phyloP scores from a whole-genome alignment of 2,797 vertebrate genomes.

The Delichon dasypus region DNA sequence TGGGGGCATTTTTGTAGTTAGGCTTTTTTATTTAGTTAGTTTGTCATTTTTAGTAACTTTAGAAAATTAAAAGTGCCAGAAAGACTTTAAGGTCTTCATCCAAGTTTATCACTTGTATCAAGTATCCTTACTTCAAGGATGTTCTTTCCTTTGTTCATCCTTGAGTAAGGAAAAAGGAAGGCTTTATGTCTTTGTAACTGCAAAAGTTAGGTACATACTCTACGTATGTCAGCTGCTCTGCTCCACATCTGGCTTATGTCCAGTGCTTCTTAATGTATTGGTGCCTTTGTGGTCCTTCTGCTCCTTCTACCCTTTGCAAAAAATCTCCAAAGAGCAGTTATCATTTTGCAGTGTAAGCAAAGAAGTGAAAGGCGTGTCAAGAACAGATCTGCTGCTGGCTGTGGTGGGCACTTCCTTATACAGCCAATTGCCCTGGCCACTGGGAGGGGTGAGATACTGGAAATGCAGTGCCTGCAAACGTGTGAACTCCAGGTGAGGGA shows the following conservation, averaged over 20 bases:
- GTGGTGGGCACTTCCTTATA: background rate
- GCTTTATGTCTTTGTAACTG: background rate
- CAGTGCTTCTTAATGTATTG: background rate
- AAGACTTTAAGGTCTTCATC: constrained; percentile 9
- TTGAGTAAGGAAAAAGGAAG: background rate
- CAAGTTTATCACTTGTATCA: background rate
- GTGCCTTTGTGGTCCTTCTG: background rate
- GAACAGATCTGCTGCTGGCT: background rate
- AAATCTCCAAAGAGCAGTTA: background rate
- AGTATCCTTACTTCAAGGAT: constrained; percentile 4
- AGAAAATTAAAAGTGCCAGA: background rate
- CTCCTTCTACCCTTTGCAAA: background rate
- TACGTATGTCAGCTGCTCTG: background rate
- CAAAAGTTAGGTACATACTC: constrained; percentile 15
- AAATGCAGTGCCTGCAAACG: background rate
- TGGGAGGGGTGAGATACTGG: background rate
- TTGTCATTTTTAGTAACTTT: constrained; percentile 25
- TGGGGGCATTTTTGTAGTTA: background rate
- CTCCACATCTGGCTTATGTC: background rate
- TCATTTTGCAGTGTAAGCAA: background rate
- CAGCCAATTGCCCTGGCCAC: background rate
- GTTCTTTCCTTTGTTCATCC: constrained; percentile 23
- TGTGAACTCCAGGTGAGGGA: background rate
- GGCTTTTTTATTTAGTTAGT: background rate
- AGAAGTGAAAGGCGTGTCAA: background rate